Evolutionary conservation across 2,888 invertebrate species (phyloP).

Genomic region (Epistrophella euchroma): DNA sequence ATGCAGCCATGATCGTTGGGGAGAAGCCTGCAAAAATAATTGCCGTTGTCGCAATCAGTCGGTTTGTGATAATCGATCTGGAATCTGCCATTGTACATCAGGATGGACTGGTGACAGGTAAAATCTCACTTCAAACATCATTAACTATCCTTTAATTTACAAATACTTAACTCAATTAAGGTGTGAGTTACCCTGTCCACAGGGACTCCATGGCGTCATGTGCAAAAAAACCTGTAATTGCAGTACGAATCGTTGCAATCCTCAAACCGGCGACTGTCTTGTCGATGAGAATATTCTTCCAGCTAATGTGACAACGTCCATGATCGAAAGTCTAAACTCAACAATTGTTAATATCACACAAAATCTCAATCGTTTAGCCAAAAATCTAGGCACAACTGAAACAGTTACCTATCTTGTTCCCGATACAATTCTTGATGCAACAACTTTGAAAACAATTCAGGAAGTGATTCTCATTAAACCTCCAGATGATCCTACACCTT

Average conservation of each 20-base stretch:
- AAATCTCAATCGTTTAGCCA: slow-evolving; percentile 81
- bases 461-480: slow-evolving; percentile 83
- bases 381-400: slow-evolving; percentile 78
- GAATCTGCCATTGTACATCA: slow-evolving; percentile 87
- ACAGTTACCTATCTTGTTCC: slow-evolving; percentile 67
- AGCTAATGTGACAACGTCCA: slow-evolving; percentile 80
- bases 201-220: slow-evolving; percentile 82
- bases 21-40: slow-evolving; percentile 88
- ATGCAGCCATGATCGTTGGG: slow-evolving; percentile 90
- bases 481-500: slow-evolving; percentile 79
- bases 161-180: slow-evolving; percentile 71
- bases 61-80: slow-evolving; percentile 87
- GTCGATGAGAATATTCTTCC: slow-evolving; percentile 47
- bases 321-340: slow-evolving; percentile 82
- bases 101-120: slow-evolving; percentile 89
- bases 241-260: slow-evolving; percentile 78
- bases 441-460: slow-evolving; percentile 79
- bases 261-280: slow-evolving; percentile 76
- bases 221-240: slow-evolving; percentile 82
- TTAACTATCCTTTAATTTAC: background rate
- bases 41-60: slow-evolving; percentile 88
- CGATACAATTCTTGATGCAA: slow-evolving; percentile 74
- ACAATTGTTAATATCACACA: slow-evolving; percentile 82
- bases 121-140: slow-evolving; percentile 77
- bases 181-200: slow-evolving; percentile 82